phyloP scores from a whole-genome alignment of 2,797 vertebrate species.

The Ptychobarbus kaznakovi region DNA sequence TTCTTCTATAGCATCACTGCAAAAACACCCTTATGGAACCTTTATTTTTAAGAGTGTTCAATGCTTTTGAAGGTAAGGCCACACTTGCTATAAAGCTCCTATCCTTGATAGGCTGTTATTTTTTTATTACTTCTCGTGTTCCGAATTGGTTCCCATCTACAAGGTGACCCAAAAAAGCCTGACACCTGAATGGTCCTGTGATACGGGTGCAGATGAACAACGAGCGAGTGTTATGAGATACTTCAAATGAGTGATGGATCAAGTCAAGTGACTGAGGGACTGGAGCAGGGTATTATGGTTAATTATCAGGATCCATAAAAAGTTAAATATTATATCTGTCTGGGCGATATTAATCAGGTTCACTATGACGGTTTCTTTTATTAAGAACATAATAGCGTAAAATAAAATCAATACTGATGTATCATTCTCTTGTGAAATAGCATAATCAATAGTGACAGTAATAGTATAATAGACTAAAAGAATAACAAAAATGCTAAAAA shows the following conservation, averaged over 20 bases:
- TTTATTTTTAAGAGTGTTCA: neutral
- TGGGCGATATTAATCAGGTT: constrained; percentile 47
- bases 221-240: constrained; percentile 47
- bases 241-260: constrained; percentile 65
- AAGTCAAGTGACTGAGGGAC: constrained; percentile 49
- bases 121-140: constrained; percentile 26
- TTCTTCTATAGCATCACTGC: neutral
- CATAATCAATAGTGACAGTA: neutral
- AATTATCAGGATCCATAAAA: constrained; percentile 64
- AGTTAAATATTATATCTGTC: constrained; percentile 59
- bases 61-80: neutral
- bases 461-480: neutral
- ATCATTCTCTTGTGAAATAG: constrained; percentile 16
- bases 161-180: constrained; percentile 53
- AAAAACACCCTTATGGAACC: neutral
- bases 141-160: constrained; percentile 24
- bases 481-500: neutral
- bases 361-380: neutral
- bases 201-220: constrained; percentile 28
- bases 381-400: constrained; percentile 19
- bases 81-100: constrained; percentile 13
- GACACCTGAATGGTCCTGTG: constrained; percentile 25
- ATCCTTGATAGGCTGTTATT: constrained; percentile 11
- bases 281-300: constrained; percentile 47
- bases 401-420: constrained; percentile 29